Base-by-base conservation (phyloP, 2,797 vertebrate genomes). In the Pelobates cultripes region DNA sequence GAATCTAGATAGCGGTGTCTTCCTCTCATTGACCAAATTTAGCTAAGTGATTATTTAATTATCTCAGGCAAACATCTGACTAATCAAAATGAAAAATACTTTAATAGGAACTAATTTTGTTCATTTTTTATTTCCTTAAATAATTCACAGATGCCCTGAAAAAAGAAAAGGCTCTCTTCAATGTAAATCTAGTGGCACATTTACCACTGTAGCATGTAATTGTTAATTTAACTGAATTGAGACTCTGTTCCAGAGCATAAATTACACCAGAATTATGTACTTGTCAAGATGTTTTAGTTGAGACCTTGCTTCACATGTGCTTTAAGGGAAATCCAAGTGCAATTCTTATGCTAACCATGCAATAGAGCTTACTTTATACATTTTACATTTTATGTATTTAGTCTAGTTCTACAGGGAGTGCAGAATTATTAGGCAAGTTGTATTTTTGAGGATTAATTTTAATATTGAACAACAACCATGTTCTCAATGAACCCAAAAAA, bases 311-410 rank as follows among this genome's bases (percentile, higher is more conserved):
- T 57, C 55, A 57, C 13, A 57, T 4, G 4, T 57, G 14, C 55
- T 57, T 12, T 12, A 57, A 57, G 55, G 13, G 55, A 12, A 6
- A 57, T 12, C 55, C 14, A 14, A 12, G 55, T 57, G 9, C 13
- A 57, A 57, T 57, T 57, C 13, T 12, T 57, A 57, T 57, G 14
- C 7, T 57, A 57, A 57, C 55, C 14, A 57, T 4, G 13, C 13
- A 57, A 57, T 12, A 57, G 13, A 12, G 4, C 4, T 12, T 57
- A 15, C 9, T 57, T 57, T 57, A 57, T 57, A 70, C 63, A 81
- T 70, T 75, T 7, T n/a, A 47, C 55, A 7, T 45, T n/a, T 69
- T 10, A 60, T 70, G 53, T 70, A 3, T 66, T 28, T 74, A 70
- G 51, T 67, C 53, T 43, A 8, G n/a, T 70, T 57, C 10, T 45